Evolutionary conservation across 2,113 vertebrate species (phyloP), one percentile per base, ranked within the genome.

Genomic region (Otolemur garnettii): DNA sequence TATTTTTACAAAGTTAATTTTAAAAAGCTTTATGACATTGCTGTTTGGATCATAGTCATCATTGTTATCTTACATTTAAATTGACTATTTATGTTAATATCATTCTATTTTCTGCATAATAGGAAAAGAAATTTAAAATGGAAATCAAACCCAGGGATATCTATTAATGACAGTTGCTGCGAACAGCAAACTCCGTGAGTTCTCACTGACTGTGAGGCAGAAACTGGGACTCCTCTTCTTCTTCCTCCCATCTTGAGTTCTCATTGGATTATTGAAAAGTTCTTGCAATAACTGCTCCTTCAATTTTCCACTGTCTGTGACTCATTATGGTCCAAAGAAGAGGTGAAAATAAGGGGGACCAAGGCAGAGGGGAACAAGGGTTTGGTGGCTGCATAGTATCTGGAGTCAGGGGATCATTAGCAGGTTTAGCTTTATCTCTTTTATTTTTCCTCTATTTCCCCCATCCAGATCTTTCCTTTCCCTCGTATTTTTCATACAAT

Each of bases 31-130:
- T 94, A 81, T 96, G 93, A 97, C 87, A 94, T 96, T 95, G 96
- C 71, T 89, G 26, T 98, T 97, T 96, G 80, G 96, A 97, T 96
- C 96, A 91, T 87, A 92, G 35, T 93, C 96, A 94, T 97, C 91
- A 87, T 90, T 96, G 91, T 96, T 98, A 97, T 93, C 94, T 95
- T 96, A 97, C 96, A 97, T 97, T 97, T 97, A 97, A 96, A 97
- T 97, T 62, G 94, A 89, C 93, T 96, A 90, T 96, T 97, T 98
- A 96, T 97, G 96, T 96, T 98, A 98, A 96, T 98, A 95, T 96
- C 91, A 83, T 94, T 94, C 96, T 81, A 66, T 82, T 90, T 94
- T 97, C 81, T 97, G 92, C 91, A 97, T 90, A 97, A 97, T 94
- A 91, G 33, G 71, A 93, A 86, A 96, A 68, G 79, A 35, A 92